These are phyloP conservation scores for Folsomia manolachei DNA, from an alignment of 2,888 invertebrate species.

Conservation along the genomic window DNA sequence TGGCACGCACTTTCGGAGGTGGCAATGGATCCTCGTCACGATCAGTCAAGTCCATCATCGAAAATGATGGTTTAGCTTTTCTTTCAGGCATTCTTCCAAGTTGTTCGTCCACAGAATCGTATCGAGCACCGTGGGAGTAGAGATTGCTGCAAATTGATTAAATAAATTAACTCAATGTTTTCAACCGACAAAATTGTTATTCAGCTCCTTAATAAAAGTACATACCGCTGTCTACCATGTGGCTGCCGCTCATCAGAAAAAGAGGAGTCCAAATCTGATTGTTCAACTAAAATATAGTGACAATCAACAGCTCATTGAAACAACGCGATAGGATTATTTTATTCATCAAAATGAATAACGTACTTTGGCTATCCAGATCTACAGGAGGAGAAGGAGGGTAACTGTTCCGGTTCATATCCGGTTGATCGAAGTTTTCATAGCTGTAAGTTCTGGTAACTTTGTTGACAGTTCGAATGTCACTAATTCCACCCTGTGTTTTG, in stretches of 20 bases:
- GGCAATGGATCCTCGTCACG: slow-evolving; percentile 22
- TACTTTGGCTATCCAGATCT: background rate
- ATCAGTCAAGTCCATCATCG: slow-evolving; percentile 32
- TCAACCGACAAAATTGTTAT: no score
- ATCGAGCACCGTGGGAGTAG: background rate
- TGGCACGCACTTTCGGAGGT: slow-evolving; percentile 32
- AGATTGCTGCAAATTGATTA: background rate
- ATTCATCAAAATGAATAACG: background rate
- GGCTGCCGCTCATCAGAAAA: background rate
- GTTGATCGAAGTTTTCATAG: slow-evolving; percentile 32
- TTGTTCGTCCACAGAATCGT: slow-evolving; percentile 25
- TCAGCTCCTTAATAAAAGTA: no score
- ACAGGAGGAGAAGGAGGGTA: slow-evolving; percentile 2
- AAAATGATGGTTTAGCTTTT: slow-evolving; percentile 31
- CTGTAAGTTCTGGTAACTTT: slow-evolving; percentile 34
- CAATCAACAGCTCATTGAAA: no score
- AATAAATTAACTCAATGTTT: background rate
- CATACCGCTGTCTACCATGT: background rate
- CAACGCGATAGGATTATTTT: background rate
- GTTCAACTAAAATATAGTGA: background rate
- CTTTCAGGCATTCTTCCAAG: slow-evolving; percentile 25
- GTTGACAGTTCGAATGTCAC: slow-evolving; percentile 30
- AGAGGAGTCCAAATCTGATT: background rate
- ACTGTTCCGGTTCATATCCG: slow-evolving; percentile 36
- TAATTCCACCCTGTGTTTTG: slow-evolving; percentile 29